Conservation (phyloP, 1,140 invertebrate genomes). For the Caligus rogercresseyi region DNA sequence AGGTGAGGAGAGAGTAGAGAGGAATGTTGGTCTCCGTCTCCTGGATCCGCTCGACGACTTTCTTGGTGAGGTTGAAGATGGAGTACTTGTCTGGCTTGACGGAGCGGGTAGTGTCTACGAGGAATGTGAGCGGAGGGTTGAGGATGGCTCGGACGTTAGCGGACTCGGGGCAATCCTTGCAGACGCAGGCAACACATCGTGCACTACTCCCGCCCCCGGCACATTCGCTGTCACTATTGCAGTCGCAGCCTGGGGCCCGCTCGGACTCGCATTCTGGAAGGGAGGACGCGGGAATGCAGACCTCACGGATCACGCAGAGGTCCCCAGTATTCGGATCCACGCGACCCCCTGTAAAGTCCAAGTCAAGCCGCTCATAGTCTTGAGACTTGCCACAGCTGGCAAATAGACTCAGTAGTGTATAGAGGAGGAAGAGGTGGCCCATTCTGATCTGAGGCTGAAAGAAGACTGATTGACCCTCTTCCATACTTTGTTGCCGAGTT, state of each 20-base stretch:
- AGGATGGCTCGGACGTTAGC: background rate
- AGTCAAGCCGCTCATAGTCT: background rate
- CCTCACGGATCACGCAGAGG: slow-evolving; percentile 6
- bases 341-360: background rate
- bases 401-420: too few species aligned
- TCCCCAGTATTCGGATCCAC: slow-evolving; percentile 1
- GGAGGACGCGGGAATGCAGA: slow-evolving; percentile 6
- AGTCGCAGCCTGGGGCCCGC: background rate
- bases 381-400: too few species aligned
- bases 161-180: slow-evolving; percentile 13
- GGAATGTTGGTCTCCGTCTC: slow-evolving; percentile 19
- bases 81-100: slow-evolving; percentile 20
- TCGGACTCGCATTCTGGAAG: background rate
- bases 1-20: slow-evolving; percentile 10
- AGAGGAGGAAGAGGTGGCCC: too few species aligned
- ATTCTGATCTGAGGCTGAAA: too few species aligned
- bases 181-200: slow-evolving; percentile 2
- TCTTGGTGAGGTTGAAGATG: slow-evolving; percentile 21
- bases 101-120: slow-evolving; percentile 17
- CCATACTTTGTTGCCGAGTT: too few species aligned
- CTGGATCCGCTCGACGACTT: slow-evolving; percentile 21
- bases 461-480: too few species aligned
- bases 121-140: slow-evolving; percentile 14
- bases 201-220: background rate
- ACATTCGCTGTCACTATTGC: slow-evolving; percentile 3